Conservation (phyloP, 2,888 invertebrate species). For the Serripes groenlandicus region DNA sequence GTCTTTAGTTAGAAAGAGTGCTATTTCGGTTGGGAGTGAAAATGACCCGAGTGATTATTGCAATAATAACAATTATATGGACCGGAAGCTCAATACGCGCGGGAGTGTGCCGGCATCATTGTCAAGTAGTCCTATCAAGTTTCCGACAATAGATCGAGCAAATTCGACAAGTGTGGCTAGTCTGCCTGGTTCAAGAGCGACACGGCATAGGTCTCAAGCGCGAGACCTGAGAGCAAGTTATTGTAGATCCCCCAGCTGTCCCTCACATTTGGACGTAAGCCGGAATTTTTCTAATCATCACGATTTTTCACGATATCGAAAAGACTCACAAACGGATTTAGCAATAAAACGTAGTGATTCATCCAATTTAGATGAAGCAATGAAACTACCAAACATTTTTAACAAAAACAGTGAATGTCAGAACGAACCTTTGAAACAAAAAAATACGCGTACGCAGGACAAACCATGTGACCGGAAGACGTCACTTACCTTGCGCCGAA, state of each 20-base stretch:
- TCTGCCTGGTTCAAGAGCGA: slow-evolving; percentile 54
- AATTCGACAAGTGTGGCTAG: slow-evolving; percentile 65
- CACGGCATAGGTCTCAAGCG: slow-evolving; percentile 41
- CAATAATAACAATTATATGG: slow-evolving; percentile 13
- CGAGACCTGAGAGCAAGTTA: slow-evolving; percentile 54
- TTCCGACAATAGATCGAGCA: slow-evolving; percentile 62
- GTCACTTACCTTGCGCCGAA: slow-evolving; percentile 48
- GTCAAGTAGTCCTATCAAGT: slow-evolving; percentile 59
- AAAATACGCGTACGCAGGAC: slow-evolving; percentile 9
- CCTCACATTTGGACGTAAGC: slow-evolving; percentile 57
- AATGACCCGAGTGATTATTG: slow-evolving; percentile 52
- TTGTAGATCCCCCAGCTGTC: slow-evolving; percentile 72
- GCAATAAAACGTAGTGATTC: slow-evolving; percentile 2
- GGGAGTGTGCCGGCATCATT: slow-evolving; percentile 58
- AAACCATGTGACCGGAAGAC: slow-evolving; percentile 34
- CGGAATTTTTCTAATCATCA: slow-evolving; percentile 47
- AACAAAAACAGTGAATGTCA: slow-evolving; percentile 39
- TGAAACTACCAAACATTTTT: slow-evolving; percentile 57
- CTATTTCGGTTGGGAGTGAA: slow-evolving; percentile 47
- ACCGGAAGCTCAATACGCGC: slow-evolving; percentile 45
- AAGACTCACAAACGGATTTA: slow-evolving; percentile 5
- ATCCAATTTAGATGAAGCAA: slow-evolving; percentile 28
- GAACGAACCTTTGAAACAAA: slow-evolving; percentile 37
- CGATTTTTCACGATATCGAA: slow-evolving; percentile 34
- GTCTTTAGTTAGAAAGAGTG: slow-evolving; percentile 59